Evolutionary conservation across 2,888 invertebrate species (phyloP).

Genomic region (Rhyacophila evoluta): DNA sequence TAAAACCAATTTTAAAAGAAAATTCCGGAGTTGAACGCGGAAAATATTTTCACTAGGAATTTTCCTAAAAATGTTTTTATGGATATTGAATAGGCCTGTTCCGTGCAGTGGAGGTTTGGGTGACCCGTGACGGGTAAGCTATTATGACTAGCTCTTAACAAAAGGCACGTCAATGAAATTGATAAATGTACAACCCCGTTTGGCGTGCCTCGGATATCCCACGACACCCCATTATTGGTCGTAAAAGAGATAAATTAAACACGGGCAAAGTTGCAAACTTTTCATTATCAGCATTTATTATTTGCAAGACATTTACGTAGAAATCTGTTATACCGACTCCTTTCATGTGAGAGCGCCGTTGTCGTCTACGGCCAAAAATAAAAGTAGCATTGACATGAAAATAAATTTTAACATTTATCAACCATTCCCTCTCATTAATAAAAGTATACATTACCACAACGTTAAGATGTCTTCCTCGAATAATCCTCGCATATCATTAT

Average conservation of each 20-base stretch:
- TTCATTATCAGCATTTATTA: neutral
- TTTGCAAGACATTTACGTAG: neutral
- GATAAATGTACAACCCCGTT: slow-evolving; percentile 36
- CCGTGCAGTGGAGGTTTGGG: neutral
- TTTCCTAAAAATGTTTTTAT: neutral
- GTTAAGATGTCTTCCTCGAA: no score
- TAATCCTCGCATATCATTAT: no score
- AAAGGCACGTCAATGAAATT: slow-evolving; percentile 45
- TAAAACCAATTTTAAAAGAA: no score
- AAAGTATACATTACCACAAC: no score
- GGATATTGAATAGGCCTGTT: neutral
- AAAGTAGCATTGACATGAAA: no score
- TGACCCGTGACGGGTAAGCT: slow-evolving; percentile 4
- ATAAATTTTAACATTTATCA: no score
- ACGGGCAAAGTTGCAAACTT: slow-evolving; percentile 8
- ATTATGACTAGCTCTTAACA: slow-evolving; percentile 30
- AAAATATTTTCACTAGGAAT: no score
- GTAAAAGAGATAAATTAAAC: slow-evolving; percentile 35
- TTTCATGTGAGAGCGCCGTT: neutral
- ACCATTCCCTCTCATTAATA: no score
- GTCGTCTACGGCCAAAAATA: no score
- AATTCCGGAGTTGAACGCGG: no score
- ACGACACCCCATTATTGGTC: slow-evolving; percentile 18
- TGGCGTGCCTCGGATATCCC: slow-evolving; percentile 5
- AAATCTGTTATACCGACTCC: neutral